Evolutionary conservation across 1,140 invertebrate species (phyloP), one percentile per base, ranked within the genome.

Genomic region (Venturia canescens): DNA sequence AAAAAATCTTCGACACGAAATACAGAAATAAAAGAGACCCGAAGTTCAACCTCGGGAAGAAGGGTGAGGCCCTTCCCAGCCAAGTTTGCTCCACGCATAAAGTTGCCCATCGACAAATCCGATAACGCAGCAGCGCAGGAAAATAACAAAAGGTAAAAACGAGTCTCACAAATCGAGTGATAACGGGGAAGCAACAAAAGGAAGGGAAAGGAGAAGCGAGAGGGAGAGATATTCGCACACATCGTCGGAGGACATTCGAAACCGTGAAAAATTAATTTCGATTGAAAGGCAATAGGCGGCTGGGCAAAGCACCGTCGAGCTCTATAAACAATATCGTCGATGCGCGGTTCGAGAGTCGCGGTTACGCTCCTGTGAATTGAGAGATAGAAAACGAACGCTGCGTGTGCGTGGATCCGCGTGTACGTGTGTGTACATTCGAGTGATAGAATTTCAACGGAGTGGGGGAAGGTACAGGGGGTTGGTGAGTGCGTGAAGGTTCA

Each of bases 281-380:
- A 69, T 69, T 69, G 66, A 69, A 69, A 31, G 66, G 66, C 66
- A 31, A 69, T 31, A 31, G 27, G 29, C 16, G 66, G 29, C 29
- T 31, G 29, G 66, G 66, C 60, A 63, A 63, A 63, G 60, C 60
- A 63, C 60, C 23, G 60, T 63, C 60, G 7, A 13, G 15, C 13
- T 69, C 27, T 69, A 69, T 69, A 69, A 69, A 69, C 66, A 69
- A 69, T 31, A 31, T 69, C 29, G 66, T 69, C 66, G 66, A 31
- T 69, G 27, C 27, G 66, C 27, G 29, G 66, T 31, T 29, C 66
- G 66, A 29, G 29, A 69, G 27, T 27, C 29, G 66, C 66, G 29
- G 66, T 69, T 69, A 31, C 29, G 66, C 27, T 69, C 29, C 27
- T 31, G 27, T 31, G 66, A 69, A 69, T 69, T 29, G 29, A 69